Base-by-base conservation (phyloP, 2,888 invertebrate genomes). In the Opisthograptis luteolata region DNA sequence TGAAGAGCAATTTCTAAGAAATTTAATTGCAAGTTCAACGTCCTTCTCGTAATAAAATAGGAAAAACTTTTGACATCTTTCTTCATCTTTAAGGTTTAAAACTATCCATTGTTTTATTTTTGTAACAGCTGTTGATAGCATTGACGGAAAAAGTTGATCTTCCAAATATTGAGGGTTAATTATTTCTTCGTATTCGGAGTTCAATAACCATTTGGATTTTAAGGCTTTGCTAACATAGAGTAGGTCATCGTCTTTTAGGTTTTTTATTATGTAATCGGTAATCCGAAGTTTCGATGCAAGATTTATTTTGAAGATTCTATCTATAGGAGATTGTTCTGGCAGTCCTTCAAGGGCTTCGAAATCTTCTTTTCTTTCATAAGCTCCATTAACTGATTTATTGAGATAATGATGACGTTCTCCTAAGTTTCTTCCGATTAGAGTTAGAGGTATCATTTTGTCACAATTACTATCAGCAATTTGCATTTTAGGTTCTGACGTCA, bases 241-340 rank as follows among this genome's bases (percentile, higher is more conserved):
- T 78, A 86, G 75, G 40, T 85, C 80, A 13, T 76, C 69, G 13
- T 79, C 69, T 68, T 80, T 80, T 12, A 87, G 60, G 37, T 66
- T 81, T n/a, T 63, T 43, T 7, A 84, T 13, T 5, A 87, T 76
- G 44, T 71, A 87, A 9, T 80, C 67, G 0, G 77, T 60, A 47
- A 81, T 55, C 42, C 62, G 70, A 10, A 69, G 54, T 55, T 76
- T 72, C 5, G 66, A 73, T 2, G 87, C 84, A 1, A 87, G 55
- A n/a, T 84, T 74, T 42, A 86, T 84, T 67, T 84, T 84, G 34
- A 79, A 81, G 7, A 86, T 57, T 46, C 75, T 65, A 50, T 84
- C 82, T 8, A 83, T 39, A 3, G 74, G 57, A 5, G 73, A 60
- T n/a, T 40, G 17, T 59, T 83, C 84, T 0, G 69, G 60, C 1